Percentiles rank a stretch among this genome's conserved stretches.
Conservation (phyloP, 2,888 invertebrate genomes). For the Eurois occulta region DNA sequence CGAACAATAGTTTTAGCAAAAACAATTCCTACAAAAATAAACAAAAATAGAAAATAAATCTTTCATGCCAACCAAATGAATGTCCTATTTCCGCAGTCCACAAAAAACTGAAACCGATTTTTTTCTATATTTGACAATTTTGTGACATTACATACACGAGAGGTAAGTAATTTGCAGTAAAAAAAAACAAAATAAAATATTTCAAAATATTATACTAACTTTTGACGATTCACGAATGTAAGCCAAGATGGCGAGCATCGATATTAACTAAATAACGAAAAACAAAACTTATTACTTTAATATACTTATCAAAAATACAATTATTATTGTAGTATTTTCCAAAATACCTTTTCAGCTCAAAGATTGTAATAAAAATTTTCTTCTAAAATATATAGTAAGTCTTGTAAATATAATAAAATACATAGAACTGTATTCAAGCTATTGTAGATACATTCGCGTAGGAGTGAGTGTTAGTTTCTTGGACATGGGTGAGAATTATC, state of each 20-base stretch:
- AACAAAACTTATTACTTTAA: neutral
- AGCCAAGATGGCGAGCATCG: neutral
- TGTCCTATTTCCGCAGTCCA: neutral
- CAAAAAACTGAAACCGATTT: neutral
- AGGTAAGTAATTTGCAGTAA: neutral
- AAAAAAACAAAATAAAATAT: neutral
- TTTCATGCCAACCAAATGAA: neutral
- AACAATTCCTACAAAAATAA: neutral
- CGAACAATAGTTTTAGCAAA: neutral
- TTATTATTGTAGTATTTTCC: neutral
- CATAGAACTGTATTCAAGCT: constrained; percentile 33
- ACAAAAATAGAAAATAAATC: neutral
- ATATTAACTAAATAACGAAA: neutral
- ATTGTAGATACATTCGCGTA: constrained; percentile 46
- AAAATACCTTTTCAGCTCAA: neutral
- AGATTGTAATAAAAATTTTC: neutral
- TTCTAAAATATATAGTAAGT: neutral
- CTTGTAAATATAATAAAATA: constrained; percentile 40
- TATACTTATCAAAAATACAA: neutral
- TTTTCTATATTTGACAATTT: neutral
- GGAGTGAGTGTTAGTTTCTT: constrained; percentile 68
- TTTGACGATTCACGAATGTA: neutral
- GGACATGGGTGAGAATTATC: constrained; percentile 90
- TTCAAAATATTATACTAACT: neutral
- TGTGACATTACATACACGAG: neutral